Evolutionary conservation across 37 sponge, comb jelly and placozoan genomes (phyloP), one percentile per base, ranked within the genome.

Genomic region (Trichoplax adhaerens): DNA sequence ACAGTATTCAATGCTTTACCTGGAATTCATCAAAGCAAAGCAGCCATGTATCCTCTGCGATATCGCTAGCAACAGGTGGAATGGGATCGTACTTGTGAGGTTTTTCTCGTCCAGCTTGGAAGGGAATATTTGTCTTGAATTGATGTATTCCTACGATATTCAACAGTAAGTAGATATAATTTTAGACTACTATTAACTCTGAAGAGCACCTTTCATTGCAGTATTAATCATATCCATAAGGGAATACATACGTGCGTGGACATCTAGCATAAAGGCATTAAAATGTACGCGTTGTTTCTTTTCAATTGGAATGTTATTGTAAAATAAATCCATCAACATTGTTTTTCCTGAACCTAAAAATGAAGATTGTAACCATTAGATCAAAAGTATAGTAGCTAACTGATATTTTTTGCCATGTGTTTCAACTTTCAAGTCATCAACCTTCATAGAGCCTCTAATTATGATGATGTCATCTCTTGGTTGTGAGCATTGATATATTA

Each of bases 1-100:
- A 58, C 74, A 72, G 54, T 8, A 54, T 56, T n/a, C 29, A 53
- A 3, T 53, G 4, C 1, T 76, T 65, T 60, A 85, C 86, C 69
- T 95, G 96, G 66, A 95, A 95, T 78, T 95, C 96, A 79, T 95
- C 96, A 79, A 95, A 95, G 67, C 96, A 95, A 56, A 95, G 80
- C 56, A 95, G 81, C 58, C 73, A 81, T 5, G 86, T 64, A 46
- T 87, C 78, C 0, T 54, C 53, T 7, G 88, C 83, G 54, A 95
- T 82, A 7, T 64, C 73, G 0, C 48, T 72, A 48, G 96, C 96
- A n/a, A 95, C 96, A 48, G 83, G 88, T 3, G 80, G 76, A 3
- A 95, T 86, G 52, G 96, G 91, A 58, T 95, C 92, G 54, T 83
- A 81, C 0, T 82, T 52, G 29, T 67, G 56, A 62, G 10, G 53